These are phyloP conservation scores for Littorina saxatilis DNA, from an alignment of 1,140 invertebrate species.

Conservation along the genomic window DNA sequence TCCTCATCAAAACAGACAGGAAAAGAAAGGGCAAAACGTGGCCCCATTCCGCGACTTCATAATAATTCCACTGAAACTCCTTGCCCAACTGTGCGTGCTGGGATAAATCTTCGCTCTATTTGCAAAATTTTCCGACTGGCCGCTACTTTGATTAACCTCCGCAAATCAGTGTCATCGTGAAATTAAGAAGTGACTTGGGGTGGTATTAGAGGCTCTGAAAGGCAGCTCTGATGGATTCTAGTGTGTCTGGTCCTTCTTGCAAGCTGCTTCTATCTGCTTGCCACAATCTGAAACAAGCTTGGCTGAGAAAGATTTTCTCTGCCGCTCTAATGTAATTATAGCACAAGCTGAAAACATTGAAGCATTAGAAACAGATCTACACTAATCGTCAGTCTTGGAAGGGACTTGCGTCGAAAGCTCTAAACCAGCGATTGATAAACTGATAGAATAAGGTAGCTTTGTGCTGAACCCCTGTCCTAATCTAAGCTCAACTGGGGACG, in stretches of 20 bases:
- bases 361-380: constrained; percentile 53
- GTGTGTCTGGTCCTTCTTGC: neutral
- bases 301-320: neutral
- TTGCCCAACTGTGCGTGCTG: constrained; percentile 36
- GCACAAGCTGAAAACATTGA: constrained; percentile 33
- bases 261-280: neutral
- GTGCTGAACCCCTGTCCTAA: neutral
- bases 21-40: constrained; percentile 26
- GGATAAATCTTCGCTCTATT: constrained; percentile 52
- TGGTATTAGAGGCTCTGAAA: constrained; percentile 32
- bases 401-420: constrained; percentile 29
- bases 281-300: neutral
- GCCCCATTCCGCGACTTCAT: constrained; percentile 39
- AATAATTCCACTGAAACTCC: constrained; percentile 39
- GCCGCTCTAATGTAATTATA: constrained; percentile 52
- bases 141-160: constrained; percentile 52
- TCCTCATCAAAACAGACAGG: constrained; percentile 22
- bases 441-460: constrained; percentile 41
- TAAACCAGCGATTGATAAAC: constrained; percentile 47
- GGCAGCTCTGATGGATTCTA: constrained; percentile 27
- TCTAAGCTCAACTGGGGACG: neutral
- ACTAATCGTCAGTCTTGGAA: constrained; percentile 48
- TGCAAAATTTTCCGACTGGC: constrained; percentile 48
- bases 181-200: constrained; percentile 40
- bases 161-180: constrained; percentile 48